Percentiles rank a stretch among this genome's conserved stretches.
Conservation (phyloP, 2,797 vertebrate species). For the Tauraco hartlaubi region DNA sequence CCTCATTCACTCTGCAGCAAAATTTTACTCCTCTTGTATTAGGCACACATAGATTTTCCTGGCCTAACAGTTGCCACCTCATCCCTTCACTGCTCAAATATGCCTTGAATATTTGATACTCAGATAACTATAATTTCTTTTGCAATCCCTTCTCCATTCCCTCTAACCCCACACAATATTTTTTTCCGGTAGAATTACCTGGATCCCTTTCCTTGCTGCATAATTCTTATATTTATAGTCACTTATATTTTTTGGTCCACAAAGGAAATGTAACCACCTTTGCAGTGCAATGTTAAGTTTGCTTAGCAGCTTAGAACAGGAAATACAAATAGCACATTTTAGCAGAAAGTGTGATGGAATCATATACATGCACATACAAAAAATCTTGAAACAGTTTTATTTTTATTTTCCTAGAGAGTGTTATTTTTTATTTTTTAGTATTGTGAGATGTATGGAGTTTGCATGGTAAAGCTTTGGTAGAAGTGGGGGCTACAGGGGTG, state of each 20-base stretch:
- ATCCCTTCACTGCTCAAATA: not conserved
- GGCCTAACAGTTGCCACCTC: not conserved
- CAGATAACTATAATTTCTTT: not conserved
- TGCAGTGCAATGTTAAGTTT: not conserved
- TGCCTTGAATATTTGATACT: not conserved
- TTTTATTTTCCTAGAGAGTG: not conserved
- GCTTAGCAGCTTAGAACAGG: not conserved
- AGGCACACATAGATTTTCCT: not conserved
- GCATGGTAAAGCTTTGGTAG: not conserved
- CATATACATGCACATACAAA: not conserved
- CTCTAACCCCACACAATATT: not conserved
- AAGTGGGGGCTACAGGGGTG: accelerated
- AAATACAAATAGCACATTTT: not conserved
- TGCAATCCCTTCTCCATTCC: not conserved
- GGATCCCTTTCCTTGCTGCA: not conserved
- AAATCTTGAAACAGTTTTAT: not conserved
- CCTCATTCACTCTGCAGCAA: not conserved
- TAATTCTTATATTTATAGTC: not conserved
- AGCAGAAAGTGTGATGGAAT: not conserved
- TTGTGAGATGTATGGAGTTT: not conserved
- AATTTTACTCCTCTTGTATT: not conserved
- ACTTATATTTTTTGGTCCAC: not conserved
- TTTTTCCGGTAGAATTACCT: not conserved
- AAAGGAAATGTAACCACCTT: not conserved
- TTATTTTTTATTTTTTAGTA: not conserved